Evolutionary conservation across 1,140 invertebrate species (phyloP), one percentile per base, ranked within the genome.

Genomic region (Steinernema khuongi): DNA sequence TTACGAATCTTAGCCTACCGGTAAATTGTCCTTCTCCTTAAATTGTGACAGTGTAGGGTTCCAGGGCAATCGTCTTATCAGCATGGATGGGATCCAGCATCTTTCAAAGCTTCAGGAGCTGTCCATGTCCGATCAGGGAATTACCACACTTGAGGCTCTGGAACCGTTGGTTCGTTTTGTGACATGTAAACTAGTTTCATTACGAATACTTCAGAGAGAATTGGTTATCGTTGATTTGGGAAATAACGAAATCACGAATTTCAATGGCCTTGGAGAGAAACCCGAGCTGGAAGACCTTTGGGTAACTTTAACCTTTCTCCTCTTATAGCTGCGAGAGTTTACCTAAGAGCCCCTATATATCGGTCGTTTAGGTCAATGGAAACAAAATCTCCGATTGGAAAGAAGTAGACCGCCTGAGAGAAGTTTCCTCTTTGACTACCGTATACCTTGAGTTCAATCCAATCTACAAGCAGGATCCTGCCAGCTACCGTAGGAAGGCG

Each of bases 381-480:
- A 99, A 99, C 87, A 87, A 90, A 81, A 90, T 98, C 60, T 87
- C 89, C 68, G 90, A 92, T 66, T 98, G 94, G 94, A 89, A 89
- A 31, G 91, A 91, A 50, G 81, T 98, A 1, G 91, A 96, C 66
- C 88, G 89, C 70, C 87, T 98, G 66, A 87, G 89, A 43, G 79
- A 88, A 0, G 91, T 94, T 78, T 91, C 90, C 80, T 90, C 91
- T 32, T 85, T 99, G 11, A 86, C 90, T 72, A 98, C 95, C 0
- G 90, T 99, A 31, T 99, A 99, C 85, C 86, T 99, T 77, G 94
- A 97, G 85, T 87, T 91, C 19, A 99, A 98, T 88, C 94, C 95
- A 0, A 86, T 98, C 0, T 87, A 86, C 74, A 83, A 72, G 22
- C 90, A 90, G 0, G 89, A 90, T 19, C 93, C 94, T 86, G 88